phyloP scores from a whole-genome alignment of 1,140 invertebrate genomes.

The Calephelis nemesis region DNA sequence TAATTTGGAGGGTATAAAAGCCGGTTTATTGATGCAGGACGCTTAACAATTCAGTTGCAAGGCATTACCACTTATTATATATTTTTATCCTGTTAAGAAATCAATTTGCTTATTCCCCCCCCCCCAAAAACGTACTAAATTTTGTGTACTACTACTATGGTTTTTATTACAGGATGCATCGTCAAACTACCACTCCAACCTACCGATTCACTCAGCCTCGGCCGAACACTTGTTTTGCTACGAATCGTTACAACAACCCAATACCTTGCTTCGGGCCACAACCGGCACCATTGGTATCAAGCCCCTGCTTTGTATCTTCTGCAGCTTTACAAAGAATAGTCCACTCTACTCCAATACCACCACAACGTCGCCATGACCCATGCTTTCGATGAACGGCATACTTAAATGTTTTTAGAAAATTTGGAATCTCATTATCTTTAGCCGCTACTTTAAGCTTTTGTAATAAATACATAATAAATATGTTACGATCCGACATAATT shows the following conservation, averaged over 20 bases:
- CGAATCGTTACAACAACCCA: conserved; percentile 22
- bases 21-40: no score
- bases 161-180: conserved; percentile 35
- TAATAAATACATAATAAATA: no score
- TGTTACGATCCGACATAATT: conserved; percentile 35
- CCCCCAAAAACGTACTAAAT: no score
- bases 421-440: background rate
- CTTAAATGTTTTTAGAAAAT: background rate
- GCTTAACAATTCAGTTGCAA: no score
- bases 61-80: no score
- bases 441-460: background rate
- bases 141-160: background rate
- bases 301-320: conserved; percentile 31
- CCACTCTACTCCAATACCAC: conserved; percentile 26
- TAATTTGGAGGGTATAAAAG: no score
- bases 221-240: conserved; percentile 24
- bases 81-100: no score
- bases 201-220: conserved; percentile 13
- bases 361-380: conserved; percentile 31
- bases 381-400: conserved; percentile 26
- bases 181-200: conserved; percentile 30
- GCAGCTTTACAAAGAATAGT: conserved; percentile 21
- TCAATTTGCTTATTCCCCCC: no score
- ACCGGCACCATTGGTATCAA: conserved; percentile 19
- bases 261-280: conserved; percentile 31